These are phyloP conservation scores for Sitobion miscanthi DNA, from an alignment of 1,140 invertebrate genomes.

Conservation along the genomic window DNA sequence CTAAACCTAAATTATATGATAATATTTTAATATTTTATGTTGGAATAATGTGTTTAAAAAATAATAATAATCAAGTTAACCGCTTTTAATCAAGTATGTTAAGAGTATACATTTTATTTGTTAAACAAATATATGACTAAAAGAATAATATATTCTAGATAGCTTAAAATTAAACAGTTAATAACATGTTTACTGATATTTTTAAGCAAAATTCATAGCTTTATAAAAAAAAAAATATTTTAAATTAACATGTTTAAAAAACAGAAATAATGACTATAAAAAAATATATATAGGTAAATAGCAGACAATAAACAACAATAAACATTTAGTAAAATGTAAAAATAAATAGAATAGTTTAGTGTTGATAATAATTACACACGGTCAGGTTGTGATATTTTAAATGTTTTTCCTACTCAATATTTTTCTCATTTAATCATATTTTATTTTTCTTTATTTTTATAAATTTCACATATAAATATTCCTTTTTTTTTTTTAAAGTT, in stretches of 20 bases:
- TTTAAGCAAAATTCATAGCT: background rate
- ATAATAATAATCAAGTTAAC: background rate
- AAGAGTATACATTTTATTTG: background rate
- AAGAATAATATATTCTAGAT: background rate
- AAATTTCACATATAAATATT: background rate
- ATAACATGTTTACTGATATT: background rate
- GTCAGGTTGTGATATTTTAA: slow-evolving; percentile 51
- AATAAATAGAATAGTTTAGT: background rate
- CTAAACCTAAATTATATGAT: slow-evolving; percentile 14
- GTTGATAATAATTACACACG: background rate
- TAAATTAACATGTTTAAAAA: background rate
- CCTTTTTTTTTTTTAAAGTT: background rate
- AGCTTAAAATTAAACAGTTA: background rate
- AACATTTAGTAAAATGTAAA: background rate
- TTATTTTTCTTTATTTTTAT: background rate
- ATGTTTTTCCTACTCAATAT: background rate
- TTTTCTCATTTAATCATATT: background rate
- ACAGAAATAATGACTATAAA: background rate
- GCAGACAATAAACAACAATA: slow-evolving; percentile 44
- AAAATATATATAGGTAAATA: background rate
- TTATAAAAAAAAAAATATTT: background rate
- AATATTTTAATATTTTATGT: background rate
- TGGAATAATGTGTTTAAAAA: background rate
- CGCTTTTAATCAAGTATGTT: background rate
- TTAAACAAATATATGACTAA: background rate